phyloP scores from a whole-genome alignment of 2,888 invertebrate genomes.

The Shargacucullia verbasci region DNA sequence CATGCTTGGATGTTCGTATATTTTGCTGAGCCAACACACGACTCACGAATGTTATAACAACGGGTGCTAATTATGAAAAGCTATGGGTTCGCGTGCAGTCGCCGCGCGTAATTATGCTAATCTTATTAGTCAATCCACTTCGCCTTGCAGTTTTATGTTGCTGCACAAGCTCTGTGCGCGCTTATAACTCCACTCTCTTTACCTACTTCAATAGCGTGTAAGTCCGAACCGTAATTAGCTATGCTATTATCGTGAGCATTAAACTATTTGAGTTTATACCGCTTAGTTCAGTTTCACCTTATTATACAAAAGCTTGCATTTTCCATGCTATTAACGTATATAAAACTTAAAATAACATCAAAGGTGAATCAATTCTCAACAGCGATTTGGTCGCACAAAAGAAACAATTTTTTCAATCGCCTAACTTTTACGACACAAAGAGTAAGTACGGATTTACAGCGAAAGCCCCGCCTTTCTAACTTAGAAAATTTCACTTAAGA shows the following conservation, averaged over 20 bases:
- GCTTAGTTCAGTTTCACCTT: constrained; percentile 14
- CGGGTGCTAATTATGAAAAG: constrained; percentile 82
- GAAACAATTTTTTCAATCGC: constrained; percentile 83
- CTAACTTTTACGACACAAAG: constrained; percentile 82
- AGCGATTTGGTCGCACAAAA: constrained; percentile 53
- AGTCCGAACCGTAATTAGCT: constrained; percentile 53
- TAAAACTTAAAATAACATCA: constrained; percentile 21
- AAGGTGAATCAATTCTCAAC: constrained; percentile 45
- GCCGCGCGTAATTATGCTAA: constrained; percentile 83
- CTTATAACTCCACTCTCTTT: constrained; percentile 51
- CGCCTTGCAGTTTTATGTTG: constrained; percentile 76
- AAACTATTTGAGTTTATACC: constrained; percentile 56
- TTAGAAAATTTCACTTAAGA: constrained; percentile 87
- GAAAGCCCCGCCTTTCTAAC: constrained; percentile 82
- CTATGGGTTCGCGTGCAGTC: constrained; percentile 81
- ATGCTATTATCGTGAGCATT: constrained; percentile 46
- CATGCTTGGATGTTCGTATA: constrained; percentile 36
- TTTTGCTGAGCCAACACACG: constrained; percentile 36
- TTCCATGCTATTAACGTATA: constrained; percentile 9
- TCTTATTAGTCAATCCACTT: constrained; percentile 87
- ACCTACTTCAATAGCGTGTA: constrained; percentile 51
- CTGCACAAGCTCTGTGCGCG: constrained; percentile 61
- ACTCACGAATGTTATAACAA: constrained; percentile 57
- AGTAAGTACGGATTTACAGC: constrained; percentile 86
- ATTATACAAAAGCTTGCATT: constrained; percentile 21